Percentiles rank a stretch among this genome's conserved stretches.
Conservation (phyloP, 2,113 vertebrate species). For the Alligator mississippiensis region DNA sequence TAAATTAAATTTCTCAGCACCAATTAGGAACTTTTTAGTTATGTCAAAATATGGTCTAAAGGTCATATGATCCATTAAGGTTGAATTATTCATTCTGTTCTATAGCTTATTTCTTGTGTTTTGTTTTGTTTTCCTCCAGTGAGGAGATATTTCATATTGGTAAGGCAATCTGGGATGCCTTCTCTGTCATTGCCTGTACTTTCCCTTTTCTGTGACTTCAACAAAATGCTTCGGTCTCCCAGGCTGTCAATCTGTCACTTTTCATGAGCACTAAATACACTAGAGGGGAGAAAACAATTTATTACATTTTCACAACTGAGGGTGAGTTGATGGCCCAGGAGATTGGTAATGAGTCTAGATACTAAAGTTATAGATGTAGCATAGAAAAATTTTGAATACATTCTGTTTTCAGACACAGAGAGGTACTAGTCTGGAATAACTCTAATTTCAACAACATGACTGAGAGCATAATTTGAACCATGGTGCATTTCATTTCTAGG, state of each 20-base stretch:
- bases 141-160: not conserved
- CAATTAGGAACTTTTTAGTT: not conserved
- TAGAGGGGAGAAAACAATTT: constrained; percentile 19
- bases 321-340: constrained; percentile 6
- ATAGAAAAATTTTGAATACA: not conserved
- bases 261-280: constrained; percentile 50
- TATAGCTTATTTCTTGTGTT: not conserved
- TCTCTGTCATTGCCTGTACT: not conserved
- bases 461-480: not conserved
- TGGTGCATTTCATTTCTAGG: not conserved
- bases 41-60: not conserved
- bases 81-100: not conserved
- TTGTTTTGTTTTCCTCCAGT: not conserved
- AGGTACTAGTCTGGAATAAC: not conserved
- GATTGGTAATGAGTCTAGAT: not conserved
- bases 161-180: not conserved
- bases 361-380: not conserved
- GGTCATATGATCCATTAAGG: not conserved
- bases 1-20: not conserved
- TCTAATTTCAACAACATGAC: not conserved
- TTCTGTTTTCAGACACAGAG: not conserved
- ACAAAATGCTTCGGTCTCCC: constrained; percentile 3
- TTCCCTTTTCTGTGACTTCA: constrained; percentile 19
- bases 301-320: constrained; percentile 45
- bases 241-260: constrained; percentile 46